These are phyloP conservation scores for Cliona cf. orientalis DNA, from an alignment of 37 sponge, comb jelly and placozoan species.

Conservation along the genomic window DNA sequence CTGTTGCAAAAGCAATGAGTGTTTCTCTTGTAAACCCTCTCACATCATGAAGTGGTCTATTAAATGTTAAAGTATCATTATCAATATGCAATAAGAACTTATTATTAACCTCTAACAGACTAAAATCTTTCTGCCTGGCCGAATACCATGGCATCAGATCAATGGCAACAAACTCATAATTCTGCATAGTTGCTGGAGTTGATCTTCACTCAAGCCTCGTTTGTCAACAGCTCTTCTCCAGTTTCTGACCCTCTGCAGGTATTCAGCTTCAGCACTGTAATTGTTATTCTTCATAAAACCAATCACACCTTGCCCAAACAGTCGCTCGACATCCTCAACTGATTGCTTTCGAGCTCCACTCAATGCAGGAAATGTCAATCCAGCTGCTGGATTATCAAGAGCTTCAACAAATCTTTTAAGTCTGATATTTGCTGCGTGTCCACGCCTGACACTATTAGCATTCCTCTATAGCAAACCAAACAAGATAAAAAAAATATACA, in stretches of 20 bases:
- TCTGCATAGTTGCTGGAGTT: neutral
- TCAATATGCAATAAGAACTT: neutral
- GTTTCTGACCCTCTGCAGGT: constrained; percentile 4
- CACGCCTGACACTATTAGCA: neutral
- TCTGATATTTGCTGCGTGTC: neutral
- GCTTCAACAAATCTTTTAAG: constrained; percentile 37
- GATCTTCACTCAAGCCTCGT: constrained; percentile 15
- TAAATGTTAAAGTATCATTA: neutral
- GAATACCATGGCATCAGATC: constrained; percentile 42
- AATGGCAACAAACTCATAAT: constrained; percentile 1
- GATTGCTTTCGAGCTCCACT: constrained; percentile 37
- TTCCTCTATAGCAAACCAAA: neutral
- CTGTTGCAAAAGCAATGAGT: constrained; percentile 12
- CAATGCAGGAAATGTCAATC: constrained; percentile 32
- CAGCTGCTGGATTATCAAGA: constrained; percentile 11
- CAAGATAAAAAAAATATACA: neutral
- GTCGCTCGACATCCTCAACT: constrained; percentile 23
- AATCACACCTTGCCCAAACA: constrained; percentile 10
- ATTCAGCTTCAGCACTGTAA: constrained; percentile 20
- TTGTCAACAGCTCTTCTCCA: constrained; percentile 55
- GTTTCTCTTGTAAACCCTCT: constrained; percentile 45
- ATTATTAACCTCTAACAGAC: constrained; percentile 26
- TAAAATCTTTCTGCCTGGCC: constrained; percentile 3
- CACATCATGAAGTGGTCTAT: neutral
- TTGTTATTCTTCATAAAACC: neutral